Percentiles rank a stretch among this genome's conserved stretches.
These are phyloP conservation scores for Noctilio leporinus DNA, from an alignment of 2,113 vertebrate species.

Conservation along the genomic window DNA sequence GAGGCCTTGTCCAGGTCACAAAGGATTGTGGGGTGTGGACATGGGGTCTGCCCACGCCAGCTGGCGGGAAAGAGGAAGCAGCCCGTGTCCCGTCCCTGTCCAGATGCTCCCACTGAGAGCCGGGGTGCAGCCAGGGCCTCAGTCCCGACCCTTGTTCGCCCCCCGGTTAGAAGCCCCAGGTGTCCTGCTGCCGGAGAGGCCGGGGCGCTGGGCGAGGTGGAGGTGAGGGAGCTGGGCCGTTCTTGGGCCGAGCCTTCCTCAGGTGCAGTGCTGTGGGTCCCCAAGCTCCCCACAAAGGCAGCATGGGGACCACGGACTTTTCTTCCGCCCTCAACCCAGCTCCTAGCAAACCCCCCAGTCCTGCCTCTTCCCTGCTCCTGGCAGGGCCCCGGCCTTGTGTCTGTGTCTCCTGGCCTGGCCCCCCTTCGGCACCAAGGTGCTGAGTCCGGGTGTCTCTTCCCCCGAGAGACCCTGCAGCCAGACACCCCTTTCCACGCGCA, in stretches of 20 bases:
- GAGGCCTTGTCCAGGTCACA: background rate
- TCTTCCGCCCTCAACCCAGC: background rate
- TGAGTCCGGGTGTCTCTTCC: background rate
- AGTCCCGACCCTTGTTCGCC: background rate
- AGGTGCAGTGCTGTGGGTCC: background rate
- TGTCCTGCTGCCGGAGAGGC: background rate
- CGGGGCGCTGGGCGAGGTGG: no score
- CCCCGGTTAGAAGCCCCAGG: background rate
- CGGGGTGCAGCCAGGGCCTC: background rate
- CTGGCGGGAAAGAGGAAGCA: background rate
- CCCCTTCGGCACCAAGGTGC: background rate
- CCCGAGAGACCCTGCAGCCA: background rate
- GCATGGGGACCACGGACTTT: background rate
- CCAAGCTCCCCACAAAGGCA: background rate
- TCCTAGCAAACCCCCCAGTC: no score
- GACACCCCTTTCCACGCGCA: background rate
- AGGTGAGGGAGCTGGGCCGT: no score
- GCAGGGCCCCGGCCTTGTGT: no score
- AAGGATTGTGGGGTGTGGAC: background rate
- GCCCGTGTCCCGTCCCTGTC: background rate
- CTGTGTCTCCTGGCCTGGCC: no score
- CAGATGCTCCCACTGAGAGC: background rate
- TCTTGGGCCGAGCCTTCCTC: background rate
- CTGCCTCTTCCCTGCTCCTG: background rate
- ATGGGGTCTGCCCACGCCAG: background rate